phyloP scores from a whole-genome alignment of 2,113 vertebrate species.

The Hyaena hyaena region DNA sequence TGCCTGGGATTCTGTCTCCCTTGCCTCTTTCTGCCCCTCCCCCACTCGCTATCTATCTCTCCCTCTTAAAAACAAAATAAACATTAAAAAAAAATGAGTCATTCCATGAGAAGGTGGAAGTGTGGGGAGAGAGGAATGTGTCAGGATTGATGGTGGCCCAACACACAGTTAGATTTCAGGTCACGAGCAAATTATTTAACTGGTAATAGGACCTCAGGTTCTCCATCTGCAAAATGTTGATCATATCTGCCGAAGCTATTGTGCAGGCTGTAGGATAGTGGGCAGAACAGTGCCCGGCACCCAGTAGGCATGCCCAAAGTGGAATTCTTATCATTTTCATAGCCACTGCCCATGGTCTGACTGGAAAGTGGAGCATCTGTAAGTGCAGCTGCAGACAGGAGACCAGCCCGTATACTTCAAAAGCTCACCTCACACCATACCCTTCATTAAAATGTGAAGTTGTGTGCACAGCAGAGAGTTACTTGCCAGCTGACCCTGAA shows the following conservation, averaged over 20 bases:
- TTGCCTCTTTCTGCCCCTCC: too few relatives aligned
- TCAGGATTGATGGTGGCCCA: neutral
- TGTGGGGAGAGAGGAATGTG: neutral
- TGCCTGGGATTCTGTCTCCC: too few relatives aligned
- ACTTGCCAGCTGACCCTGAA: conserved; percentile 45
- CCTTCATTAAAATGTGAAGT: conserved; percentile 56
- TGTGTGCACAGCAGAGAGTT: conserved; percentile 46
- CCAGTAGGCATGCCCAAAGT: neutral
- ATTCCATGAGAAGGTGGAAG: neutral
- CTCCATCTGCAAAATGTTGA: neutral
- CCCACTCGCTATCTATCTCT: too few relatives aligned
- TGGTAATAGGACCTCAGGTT: neutral
- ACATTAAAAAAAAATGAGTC: neutral
- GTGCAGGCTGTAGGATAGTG: neutral
- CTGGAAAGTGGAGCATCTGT: neutral
- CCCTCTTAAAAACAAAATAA: neutral
- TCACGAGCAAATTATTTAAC: neutral
- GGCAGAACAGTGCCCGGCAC: neutral
- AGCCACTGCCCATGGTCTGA: neutral
- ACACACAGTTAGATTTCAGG: neutral
- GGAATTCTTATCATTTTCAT: neutral
- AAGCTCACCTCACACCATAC: neutral
- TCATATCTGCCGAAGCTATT: neutral
- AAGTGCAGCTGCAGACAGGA: conserved; percentile 38
- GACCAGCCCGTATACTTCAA: neutral